Evolutionary conservation across 2,888 invertebrate species (phyloP).

Genomic region (Eristalis pertinax): DNA sequence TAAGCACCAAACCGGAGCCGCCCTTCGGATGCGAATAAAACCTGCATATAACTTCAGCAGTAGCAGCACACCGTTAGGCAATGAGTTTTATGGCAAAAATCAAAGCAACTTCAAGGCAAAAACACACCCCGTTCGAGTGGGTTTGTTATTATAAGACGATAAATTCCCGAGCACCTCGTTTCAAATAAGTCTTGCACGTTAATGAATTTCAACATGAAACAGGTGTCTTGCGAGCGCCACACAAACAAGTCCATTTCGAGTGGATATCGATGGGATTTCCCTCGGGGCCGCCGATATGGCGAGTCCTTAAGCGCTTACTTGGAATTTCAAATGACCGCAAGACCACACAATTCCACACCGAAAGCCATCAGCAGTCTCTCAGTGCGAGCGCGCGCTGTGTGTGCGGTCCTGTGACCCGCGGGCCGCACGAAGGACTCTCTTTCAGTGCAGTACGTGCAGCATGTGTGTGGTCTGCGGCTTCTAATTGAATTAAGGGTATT

Average conservation of each 20-base stretch:
- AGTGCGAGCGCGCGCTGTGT: neutral
- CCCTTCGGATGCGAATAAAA: constrained; percentile 12
- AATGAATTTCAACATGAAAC: constrained; percentile 36
- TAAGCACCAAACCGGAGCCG: constrained; percentile 26
- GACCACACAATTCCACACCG: constrained; percentile 32
- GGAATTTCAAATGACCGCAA: constrained; percentile 62
- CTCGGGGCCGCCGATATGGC: neutral
- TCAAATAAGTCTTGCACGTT: constrained; percentile 28
- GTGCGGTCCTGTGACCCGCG: constrained; percentile 44
- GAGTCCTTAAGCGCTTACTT: constrained; percentile 43
- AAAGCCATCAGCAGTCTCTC: constrained; percentile 34
- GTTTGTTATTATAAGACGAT: constrained; percentile 24
- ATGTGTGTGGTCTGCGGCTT: constrained; percentile 70
- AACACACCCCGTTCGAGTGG: neutral
- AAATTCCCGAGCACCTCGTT: constrained; percentile 46
- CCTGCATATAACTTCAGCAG: constrained; percentile 12
- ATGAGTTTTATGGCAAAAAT: constrained; percentile 59
- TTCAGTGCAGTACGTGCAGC: constrained; percentile 29
- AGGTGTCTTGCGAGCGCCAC: constrained; percentile 36
- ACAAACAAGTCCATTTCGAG: constrained; percentile 11
- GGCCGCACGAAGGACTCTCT: constrained; percentile 56
- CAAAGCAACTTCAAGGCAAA: constrained; percentile 53
- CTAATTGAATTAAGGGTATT: constrained; percentile 71
- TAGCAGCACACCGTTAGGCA: constrained; percentile 41
- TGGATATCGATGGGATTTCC: constrained; percentile 10